Conservation (phyloP, 2,888 invertebrate genomes). For the Lordiphosa andalusiaca region DNA sequence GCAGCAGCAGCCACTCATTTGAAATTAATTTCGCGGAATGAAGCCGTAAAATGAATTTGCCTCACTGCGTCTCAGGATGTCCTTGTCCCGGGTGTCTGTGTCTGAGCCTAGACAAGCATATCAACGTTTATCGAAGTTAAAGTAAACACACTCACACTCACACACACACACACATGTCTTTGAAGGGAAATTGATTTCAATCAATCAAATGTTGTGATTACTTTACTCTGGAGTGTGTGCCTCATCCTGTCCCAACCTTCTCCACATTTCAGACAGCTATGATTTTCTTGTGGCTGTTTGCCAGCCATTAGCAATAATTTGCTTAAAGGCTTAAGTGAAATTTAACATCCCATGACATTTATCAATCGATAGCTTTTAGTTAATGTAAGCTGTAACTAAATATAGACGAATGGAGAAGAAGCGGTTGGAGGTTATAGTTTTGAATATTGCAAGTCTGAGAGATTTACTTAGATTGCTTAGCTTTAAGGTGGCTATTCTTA, state of each 20-base stretch:
- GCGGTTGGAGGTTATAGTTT: no score
- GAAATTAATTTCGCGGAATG: slow-evolving; percentile 69
- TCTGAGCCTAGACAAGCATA: slow-evolving; percentile 42
- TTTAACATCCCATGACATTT: slow-evolving; percentile 44
- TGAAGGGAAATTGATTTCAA: slow-evolving; percentile 79
- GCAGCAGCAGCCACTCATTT: slow-evolving; percentile 59
- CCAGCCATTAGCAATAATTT: slow-evolving; percentile 69
- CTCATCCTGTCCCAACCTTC: slow-evolving; percentile 35
- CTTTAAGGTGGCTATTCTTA: no score
- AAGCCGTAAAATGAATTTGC: slow-evolving; percentile 19
- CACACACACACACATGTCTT: slow-evolving; percentile 50
- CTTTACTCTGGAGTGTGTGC: slow-evolving; percentile 61
- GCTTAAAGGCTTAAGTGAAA: slow-evolving; percentile 63
- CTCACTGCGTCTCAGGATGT: slow-evolving; percentile 9
- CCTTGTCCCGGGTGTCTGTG: slow-evolving; percentile 21
- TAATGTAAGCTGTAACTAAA: slow-evolving; percentile 13
- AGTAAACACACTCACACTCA: slow-evolving; percentile 40
- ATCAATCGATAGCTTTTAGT: slow-evolving; percentile 27
- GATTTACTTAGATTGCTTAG: no score
- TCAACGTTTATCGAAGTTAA: slow-evolving; percentile 55
- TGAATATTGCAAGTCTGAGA: no score
- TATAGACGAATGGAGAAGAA: slow-evolving; percentile 2
- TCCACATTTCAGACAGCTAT: slow-evolving; percentile 11
- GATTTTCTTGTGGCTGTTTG: slow-evolving; percentile 42
- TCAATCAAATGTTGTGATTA: slow-evolving; percentile 79